phyloP scores from a whole-genome alignment of 2,888 invertebrate species.

The Conomelus anceps region DNA sequence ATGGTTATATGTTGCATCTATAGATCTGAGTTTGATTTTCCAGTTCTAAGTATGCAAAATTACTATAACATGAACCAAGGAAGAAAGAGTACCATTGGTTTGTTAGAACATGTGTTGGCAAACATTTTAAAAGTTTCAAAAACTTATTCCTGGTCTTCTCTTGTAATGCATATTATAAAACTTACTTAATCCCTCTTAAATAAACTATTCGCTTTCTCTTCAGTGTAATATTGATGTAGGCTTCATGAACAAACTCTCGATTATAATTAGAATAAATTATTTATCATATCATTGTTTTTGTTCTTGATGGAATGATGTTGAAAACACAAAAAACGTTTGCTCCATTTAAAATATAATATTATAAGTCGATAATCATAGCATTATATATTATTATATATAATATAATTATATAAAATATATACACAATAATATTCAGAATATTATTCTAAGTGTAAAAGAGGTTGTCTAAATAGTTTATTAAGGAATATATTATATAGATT shows the following conservation, averaged over 20 bases:
- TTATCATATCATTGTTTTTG: neutral
- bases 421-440: neutral
- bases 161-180: neutral
- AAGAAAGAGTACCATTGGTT: neutral
- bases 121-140: neutral
- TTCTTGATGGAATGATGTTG: neutral
- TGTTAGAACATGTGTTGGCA: neutral
- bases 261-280: neutral
- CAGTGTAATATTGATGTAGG: neutral
- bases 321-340: neutral
- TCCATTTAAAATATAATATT: neutral
- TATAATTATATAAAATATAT: neutral
- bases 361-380: neutral
- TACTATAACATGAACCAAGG: too few relatives aligned
- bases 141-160: neutral
- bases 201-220: neutral
- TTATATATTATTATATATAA: neutral
- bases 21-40: neutral
- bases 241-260: neutral
- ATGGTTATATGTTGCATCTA: neutral
- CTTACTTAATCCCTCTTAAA: too few relatives aligned
- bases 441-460: neutral
- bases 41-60: neutral
- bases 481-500: neutral
- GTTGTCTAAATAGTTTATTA: neutral